Percentiles rank a stretch among this genome's conserved stretches.
Conservation (phyloP, 2,888 invertebrate genomes). For the Leptopilina syphax region DNA sequence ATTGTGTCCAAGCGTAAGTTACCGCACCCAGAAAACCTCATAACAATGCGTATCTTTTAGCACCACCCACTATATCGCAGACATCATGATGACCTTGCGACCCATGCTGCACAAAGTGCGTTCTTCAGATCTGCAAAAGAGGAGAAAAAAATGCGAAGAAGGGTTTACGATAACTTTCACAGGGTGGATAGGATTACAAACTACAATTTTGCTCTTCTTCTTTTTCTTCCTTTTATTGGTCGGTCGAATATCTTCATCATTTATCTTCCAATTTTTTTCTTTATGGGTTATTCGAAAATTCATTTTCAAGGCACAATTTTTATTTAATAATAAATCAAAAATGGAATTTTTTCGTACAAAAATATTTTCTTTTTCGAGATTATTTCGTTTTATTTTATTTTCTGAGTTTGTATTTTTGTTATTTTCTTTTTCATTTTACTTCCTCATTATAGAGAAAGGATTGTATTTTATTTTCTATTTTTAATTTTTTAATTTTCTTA, state of each 20-base stretch:
- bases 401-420: too few species aligned
- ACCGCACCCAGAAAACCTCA: slow-evolving; percentile 39
- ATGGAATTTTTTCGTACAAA: too few species aligned
- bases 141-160: too few species aligned
- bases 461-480: too few species aligned
- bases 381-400: too few species aligned
- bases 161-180: slow-evolving; percentile 3
- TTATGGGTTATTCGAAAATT: neutral
- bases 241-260: slow-evolving; percentile 6
- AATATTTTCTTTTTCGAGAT: too few species aligned
- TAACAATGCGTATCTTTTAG: slow-evolving; percentile 40
- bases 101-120: slow-evolving; percentile 29
- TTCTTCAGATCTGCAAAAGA: neutral
- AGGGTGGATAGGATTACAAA: neutral
- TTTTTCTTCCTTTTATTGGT: neutral
- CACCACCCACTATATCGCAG: slow-evolving; percentile 39
- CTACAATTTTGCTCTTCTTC: slow-evolving; percentile 54
- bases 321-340: too few species aligned
- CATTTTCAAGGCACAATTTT: too few species aligned
- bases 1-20: slow-evolving; percentile 6
- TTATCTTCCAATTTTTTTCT: neutral
- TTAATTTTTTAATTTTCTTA: too few species aligned
- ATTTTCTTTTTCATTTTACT: too few species aligned
- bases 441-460: too few species aligned
- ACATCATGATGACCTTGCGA: slow-evolving; percentile 44